Conservation (phyloP, 2,113 vertebrate species). For the Phrynocephalus versicolor region DNA sequence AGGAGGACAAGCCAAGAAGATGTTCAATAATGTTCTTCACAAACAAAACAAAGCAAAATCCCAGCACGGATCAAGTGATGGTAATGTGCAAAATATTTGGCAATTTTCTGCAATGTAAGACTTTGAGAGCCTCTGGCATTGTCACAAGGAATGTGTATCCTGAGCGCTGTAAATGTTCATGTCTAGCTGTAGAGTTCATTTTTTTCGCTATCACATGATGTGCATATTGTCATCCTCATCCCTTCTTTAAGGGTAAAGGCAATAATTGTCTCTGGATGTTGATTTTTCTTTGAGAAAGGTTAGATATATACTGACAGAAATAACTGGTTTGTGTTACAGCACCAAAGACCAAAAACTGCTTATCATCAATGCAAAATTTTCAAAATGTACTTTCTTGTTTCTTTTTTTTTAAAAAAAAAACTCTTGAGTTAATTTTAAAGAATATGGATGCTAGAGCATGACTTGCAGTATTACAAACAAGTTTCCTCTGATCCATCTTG, state of each 20-base stretch:
- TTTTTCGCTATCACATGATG: neutral
- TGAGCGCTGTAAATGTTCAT: conserved; percentile 8
- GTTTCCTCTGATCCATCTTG: too few species aligned
- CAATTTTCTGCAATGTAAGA: conserved; percentile 5
- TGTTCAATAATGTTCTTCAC: neutral
- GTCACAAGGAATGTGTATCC: neutral
- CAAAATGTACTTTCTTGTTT: too few species aligned
- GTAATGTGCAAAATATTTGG: conserved; percentile 25
- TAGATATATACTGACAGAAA: neutral
- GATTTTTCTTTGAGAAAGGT: neutral
- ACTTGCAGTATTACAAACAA: too few species aligned
- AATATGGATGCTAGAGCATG: too few species aligned
- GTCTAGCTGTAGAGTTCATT: neutral
- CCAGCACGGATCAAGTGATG: neutral
- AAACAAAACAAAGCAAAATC: conserved; percentile 6
- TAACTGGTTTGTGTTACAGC: too few species aligned
- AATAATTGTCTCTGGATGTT: neutral
- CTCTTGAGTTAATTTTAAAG: too few species aligned
- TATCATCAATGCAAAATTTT: too few species aligned
- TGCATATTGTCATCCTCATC: neutral
- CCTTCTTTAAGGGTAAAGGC: neutral
- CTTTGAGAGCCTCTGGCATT: neutral
- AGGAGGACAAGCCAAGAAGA: neutral
- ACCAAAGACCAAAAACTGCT: too few species aligned
- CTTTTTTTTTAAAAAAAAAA: too few species aligned